Conservation (phyloP, 2,888 invertebrate species). For the Sericinus montela region DNA sequence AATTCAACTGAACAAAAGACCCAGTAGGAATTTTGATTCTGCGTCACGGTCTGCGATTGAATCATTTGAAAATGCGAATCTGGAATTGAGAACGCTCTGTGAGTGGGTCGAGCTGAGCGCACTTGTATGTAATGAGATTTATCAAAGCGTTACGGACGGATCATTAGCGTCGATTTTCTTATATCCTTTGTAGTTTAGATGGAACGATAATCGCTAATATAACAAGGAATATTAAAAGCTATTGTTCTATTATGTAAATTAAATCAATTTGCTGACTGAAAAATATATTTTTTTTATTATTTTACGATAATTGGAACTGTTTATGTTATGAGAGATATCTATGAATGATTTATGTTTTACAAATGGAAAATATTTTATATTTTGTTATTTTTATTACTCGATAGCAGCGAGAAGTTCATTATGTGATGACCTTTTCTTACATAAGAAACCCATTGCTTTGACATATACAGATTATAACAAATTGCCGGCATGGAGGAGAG, state of each 20-base stretch:
- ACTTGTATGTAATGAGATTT: slow-evolving; percentile 58
- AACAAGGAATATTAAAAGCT: slow-evolving; percentile 3
- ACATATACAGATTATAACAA: too few species aligned
- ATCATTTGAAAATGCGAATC: slow-evolving; percentile 52
- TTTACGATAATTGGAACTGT: too few species aligned
- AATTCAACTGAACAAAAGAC: slow-evolving; percentile 35
- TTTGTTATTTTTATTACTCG: too few species aligned
- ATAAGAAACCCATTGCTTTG: too few species aligned
- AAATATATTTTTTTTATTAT: too few species aligned
- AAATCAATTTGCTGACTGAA: too few species aligned
- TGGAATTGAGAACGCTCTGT: slow-evolving; percentile 44
- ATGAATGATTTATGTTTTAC: too few species aligned
- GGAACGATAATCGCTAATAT: slow-evolving; percentile 6
- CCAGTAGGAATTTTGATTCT: slow-evolving; percentile 39
- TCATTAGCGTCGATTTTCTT: slow-evolving; percentile 48
- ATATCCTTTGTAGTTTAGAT: slow-evolving; percentile 40
- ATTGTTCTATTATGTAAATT: neutral
- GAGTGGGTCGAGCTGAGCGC: slow-evolving; percentile 35
- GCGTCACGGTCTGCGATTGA: slow-evolving; percentile 41
- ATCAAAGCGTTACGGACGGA: slow-evolving; percentile 52
- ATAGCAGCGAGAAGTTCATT: too few species aligned
- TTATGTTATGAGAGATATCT: too few species aligned
- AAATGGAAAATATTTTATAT: too few species aligned
- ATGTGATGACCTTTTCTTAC: too few species aligned
- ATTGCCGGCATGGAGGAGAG: too few species aligned